Evolutionary conservation across 2,797 vertebrate species (phyloP), one percentile per base, ranked within the genome.

Genomic region (Dromococcyx pavoninus): DNA sequence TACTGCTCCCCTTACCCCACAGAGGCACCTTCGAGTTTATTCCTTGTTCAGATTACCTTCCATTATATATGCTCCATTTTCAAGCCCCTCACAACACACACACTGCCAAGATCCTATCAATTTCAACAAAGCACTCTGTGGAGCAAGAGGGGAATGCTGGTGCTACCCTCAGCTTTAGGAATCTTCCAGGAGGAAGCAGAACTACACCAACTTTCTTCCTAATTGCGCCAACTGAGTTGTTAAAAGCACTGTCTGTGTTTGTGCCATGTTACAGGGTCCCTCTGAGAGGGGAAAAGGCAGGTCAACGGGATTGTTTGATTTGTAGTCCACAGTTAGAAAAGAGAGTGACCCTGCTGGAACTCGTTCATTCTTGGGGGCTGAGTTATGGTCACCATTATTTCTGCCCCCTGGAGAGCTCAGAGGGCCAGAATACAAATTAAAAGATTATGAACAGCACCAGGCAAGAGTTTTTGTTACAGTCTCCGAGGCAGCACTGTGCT

Each of bases 361-460:
- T 10, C 3, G 33, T 85, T 94, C 86, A 73, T 64, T 88, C 90
- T 48, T 79, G 67, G 86, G 80, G 77, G 39, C 56, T 56, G 84
- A 95, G 83, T 90, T 96, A 94, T 1, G 0, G 74, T 70, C 91
- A 64, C 86, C 86, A 90, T 94, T 95, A 94, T 95, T 95, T 84
- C 80, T 91, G 70, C 53, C 86, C 79, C 80, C 62, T 0, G 3
- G 64, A 94, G 70, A 86, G 67, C 86, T 76, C 17, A 3, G 74
- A 80, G 84, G 66, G 90, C 71, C 71, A 95, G 88, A 93, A 94
- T 74, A 91, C 50, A 95, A 96, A 94, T 94, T 75, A 90, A 81
- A 93, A 76, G 39, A 90, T 57, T 91, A 88, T 87, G 95, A 95
- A 95, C 61, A 96, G 80, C 58, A 87, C 22, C 1, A 3, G 85